Conservation (phyloP, 2,797 vertebrate genomes). For the Tinamus major region DNA sequence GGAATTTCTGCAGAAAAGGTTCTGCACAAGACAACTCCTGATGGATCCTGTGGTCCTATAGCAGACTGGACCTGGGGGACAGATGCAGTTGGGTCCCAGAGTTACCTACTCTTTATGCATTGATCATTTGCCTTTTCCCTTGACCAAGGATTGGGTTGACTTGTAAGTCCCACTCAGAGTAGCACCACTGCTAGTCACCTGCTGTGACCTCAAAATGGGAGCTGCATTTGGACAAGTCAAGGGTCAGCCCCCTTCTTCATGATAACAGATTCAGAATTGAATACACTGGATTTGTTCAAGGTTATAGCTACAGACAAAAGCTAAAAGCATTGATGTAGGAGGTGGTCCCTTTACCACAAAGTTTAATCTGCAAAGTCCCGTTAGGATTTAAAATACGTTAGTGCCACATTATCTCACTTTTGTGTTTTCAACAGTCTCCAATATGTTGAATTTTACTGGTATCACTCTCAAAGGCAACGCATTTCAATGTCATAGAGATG, state of each 20-base stretch:
- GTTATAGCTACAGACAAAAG: not conserved
- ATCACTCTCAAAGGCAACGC: constrained; percentile 7
- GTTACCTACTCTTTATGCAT: not conserved
- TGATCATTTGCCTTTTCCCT: not conserved
- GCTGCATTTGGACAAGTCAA: not conserved
- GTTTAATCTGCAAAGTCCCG: not conserved
- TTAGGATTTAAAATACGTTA: not conserved
- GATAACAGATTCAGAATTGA: not conserved
- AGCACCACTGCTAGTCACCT: not conserved
- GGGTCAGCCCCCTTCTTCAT: fast-evolving
- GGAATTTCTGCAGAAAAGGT: not conserved
- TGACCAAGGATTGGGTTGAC: not conserved
- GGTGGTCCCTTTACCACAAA: not conserved
- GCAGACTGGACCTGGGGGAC: not conserved
- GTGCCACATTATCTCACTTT: not conserved
- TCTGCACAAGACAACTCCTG: not conserved
- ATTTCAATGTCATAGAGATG: constrained; percentile 64
- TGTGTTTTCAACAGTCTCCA: not conserved
- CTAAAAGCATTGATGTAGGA: not conserved
- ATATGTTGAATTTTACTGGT: constrained; percentile 2
- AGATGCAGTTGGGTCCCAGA: fast-evolving
- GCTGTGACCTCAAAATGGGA: not conserved
- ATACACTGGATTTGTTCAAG: not conserved
- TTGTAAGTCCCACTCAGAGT: not conserved
- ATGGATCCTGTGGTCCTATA: not conserved